Conservation (phyloP, 2,797 vertebrate species). For the Champsocephalus esox region DNA sequence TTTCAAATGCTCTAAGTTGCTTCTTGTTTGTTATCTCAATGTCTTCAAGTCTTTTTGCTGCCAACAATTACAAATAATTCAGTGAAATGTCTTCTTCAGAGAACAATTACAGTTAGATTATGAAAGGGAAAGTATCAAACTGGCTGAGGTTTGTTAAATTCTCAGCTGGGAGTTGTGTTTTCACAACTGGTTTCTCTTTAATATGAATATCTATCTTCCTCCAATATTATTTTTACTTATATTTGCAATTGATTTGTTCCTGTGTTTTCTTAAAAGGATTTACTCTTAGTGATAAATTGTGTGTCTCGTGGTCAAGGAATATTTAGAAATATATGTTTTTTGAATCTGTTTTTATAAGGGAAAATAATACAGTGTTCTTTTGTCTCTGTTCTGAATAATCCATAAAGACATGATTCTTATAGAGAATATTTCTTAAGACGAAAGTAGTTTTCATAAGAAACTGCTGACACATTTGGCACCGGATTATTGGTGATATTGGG, state of each 20-base stretch:
- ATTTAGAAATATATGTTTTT: not conserved
- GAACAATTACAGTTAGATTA: not conserved
- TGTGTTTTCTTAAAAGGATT: not conserved
- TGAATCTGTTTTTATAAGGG: not conserved
- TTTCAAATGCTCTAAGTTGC: not conserved
- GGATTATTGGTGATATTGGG: conserved; percentile 28
- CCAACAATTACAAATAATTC: not conserved
- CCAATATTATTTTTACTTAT: not conserved
- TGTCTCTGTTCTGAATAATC: not conserved
- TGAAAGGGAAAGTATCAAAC: not conserved
- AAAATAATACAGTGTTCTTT: too few relatives aligned
- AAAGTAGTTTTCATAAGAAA: conserved; percentile 12
- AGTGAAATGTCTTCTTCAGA: not conserved
- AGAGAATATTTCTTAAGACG: not conserved
- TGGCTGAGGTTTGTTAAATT: not conserved
- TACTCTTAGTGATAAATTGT: not conserved
- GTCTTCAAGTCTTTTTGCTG: not conserved
- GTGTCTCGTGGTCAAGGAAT: not conserved
- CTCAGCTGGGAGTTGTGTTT: not conserved
- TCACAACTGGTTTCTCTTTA: conserved; percentile 35
- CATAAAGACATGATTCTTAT: conserved; percentile 4
- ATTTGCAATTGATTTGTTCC: not conserved
- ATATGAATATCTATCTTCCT: not conserved
- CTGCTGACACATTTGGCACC: conserved; percentile 10
- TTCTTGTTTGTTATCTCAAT: not conserved